A percentile compares a stretch with the other conserved stretches of the same genome.
These are phyloP conservation scores for Cottus gobio DNA, from an alignment of 2,113 vertebrate genomes.

Conservation along the genomic window DNA sequence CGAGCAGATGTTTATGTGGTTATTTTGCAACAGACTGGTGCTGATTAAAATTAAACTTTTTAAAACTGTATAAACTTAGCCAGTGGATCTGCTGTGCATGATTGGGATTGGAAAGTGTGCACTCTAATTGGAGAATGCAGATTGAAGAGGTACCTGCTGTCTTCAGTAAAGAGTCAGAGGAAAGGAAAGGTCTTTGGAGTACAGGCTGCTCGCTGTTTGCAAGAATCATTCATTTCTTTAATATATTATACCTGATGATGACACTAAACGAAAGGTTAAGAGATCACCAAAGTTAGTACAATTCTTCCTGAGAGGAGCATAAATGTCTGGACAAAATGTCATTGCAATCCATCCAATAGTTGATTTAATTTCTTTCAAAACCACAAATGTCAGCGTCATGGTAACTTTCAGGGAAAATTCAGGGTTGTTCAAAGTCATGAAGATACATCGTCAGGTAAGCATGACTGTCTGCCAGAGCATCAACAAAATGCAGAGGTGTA, in stretches of 20 bases:
- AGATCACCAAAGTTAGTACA: neutral
- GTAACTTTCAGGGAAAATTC: neutral
- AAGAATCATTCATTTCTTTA: neutral
- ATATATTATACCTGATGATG: neutral
- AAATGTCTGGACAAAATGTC: neutral
- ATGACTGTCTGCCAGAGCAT: neutral
- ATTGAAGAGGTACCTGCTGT: neutral
- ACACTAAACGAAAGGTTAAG: neutral
- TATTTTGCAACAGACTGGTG: neutral
- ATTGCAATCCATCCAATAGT: neutral
- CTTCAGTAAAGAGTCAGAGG: neutral
- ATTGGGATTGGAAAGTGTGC: neutral
- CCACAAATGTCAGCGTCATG: neutral
- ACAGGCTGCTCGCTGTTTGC: neutral
- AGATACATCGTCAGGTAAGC: neutral
- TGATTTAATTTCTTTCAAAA: neutral
- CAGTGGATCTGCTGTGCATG: neutral
- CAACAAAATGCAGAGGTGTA: neutral
- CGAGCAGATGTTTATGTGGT: neutral
- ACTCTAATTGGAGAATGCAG: neutral
- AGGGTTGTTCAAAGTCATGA: neutral
- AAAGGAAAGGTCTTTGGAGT: neutral
- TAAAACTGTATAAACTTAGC: no score
- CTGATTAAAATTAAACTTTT: neutral
- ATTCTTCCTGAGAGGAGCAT: neutral